Percentiles rank a stretch among this genome's conserved stretches.
These are phyloP conservation scores for Camponotus fellah DNA, from an alignment of 2,888 invertebrate genomes.

Conservation along the genomic window DNA sequence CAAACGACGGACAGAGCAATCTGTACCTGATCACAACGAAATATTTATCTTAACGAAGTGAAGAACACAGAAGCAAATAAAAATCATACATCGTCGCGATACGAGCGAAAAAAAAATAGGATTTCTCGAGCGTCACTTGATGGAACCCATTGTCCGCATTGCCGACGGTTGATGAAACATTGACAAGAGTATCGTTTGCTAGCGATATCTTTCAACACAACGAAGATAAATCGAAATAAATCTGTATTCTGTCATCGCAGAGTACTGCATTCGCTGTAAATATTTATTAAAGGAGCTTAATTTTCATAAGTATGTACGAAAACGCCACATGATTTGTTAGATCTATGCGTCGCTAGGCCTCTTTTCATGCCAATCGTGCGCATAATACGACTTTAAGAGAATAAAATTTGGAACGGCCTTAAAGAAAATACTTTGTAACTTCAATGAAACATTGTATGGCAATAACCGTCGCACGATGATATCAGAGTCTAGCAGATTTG, in stretches of 20 bases:
- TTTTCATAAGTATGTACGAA: conserved; percentile 78
- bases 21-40: conserved; percentile 77
- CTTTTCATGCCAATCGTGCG: background rate
- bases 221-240: conserved; percentile 65
- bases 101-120: conserved; percentile 34
- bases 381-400: background rate
- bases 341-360: conserved; percentile 7
- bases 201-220: conserved; percentile 57
- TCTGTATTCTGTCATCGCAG: background rate
- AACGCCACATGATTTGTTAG: conserved; percentile 69
- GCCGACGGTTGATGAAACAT: conserved; percentile 76
- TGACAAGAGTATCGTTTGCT: conserved; percentile 29
- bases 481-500: conserved; percentile 59
- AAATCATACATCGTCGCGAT: conserved; percentile 45
- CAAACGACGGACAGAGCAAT: conserved; percentile 53
- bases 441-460: conserved; percentile 35
- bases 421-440: background rate
- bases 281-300: conserved; percentile 17
- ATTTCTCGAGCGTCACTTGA: background rate
- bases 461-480: conserved; percentile 70
- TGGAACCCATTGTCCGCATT: conserved; percentile 44
- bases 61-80: conserved; percentile 19
- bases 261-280: background rate
- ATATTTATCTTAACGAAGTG: conserved; percentile 58
- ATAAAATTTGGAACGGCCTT: conserved; percentile 12